A percentile compares a stretch with the other conserved stretches of the same genome.
Evolutionary conservation across 30 jellyfish, hydroid and myxozoan species (phyloP).

Genomic region (Haliclystus octoradiatus): DNA sequence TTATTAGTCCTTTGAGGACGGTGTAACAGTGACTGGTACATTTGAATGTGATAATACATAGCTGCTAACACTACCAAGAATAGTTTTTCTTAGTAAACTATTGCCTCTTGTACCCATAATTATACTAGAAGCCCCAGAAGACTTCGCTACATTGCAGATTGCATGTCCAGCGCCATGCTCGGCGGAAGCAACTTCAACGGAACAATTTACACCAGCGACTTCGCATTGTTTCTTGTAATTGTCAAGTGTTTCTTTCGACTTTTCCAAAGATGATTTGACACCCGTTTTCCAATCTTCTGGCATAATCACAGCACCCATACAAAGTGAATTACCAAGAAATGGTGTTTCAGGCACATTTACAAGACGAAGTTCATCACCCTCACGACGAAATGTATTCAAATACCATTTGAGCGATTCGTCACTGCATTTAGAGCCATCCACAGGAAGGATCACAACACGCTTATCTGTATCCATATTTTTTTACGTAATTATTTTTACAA

Average conservation of each 20-base stretch:
- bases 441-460: background rate
- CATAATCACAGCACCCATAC: background rate
- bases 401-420: background rate
- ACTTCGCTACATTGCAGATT: background rate
- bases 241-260: background rate
- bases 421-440: background rate
- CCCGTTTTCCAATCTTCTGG: background rate
- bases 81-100: conserved; percentile 14
- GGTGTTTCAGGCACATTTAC: background rate
- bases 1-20: conserved; percentile 21
- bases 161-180: background rate
- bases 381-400: background rate
- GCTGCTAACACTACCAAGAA: conserved; percentile 62
- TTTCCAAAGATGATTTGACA: background rate
- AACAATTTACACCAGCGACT: background rate
- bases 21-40: conserved; percentile 49
- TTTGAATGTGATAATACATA: conserved; percentile 52
- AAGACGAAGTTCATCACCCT: background rate
- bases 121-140: background rate
- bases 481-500: no score
- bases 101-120: background rate
- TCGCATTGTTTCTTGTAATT: background rate
- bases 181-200: background rate
- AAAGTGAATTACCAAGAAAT: background rate
- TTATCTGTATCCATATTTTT: background rate